These are phyloP conservation scores for Craniophora ligustri DNA, from an alignment of 2,888 invertebrate genomes.

Conservation along the genomic window DNA sequence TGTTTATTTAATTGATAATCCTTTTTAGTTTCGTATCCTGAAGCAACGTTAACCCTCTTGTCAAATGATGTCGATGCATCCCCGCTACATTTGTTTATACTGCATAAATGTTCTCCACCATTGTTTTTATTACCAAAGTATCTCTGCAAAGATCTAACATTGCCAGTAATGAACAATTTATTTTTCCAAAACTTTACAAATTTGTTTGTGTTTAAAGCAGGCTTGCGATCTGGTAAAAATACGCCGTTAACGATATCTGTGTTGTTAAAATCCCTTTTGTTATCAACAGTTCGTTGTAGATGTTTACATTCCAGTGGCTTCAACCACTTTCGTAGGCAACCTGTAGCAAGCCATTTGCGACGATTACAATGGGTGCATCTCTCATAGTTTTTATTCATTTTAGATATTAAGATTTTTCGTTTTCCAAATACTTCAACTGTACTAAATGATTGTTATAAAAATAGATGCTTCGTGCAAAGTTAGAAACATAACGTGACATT, in stretches of 20 bases:
- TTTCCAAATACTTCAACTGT: slow-evolving; percentile 20
- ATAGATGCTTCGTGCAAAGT: slow-evolving; percentile 27
- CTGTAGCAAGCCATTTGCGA: slow-evolving; percentile 83
- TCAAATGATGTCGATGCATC: slow-evolving; percentile 75
- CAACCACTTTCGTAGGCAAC: slow-evolving; percentile 85
- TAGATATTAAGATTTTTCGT: slow-evolving; percentile 41
- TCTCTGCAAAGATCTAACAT: slow-evolving; percentile 81
- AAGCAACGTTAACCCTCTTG: slow-evolving; percentile 60
- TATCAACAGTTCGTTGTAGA: slow-evolving; percentile 81
- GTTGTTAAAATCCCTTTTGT: slow-evolving; percentile 79
- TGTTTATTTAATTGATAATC: slow-evolving; percentile 71
- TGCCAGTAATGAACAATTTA: slow-evolving; percentile 81
- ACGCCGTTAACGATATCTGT: slow-evolving; percentile 81
- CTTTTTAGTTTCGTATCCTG: slow-evolving; percentile 69
- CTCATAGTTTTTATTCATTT: slow-evolving; percentile 85
- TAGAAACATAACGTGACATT: slow-evolving; percentile 49
- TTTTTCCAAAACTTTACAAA: slow-evolving; percentile 86
- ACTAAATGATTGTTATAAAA: slow-evolving; percentile 30
- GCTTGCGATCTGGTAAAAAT: slow-evolving; percentile 78
- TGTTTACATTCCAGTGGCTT: slow-evolving; percentile 87
- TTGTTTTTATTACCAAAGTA: slow-evolving; percentile 79
- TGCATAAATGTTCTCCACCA: slow-evolving; percentile 74
- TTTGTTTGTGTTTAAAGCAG: slow-evolving; percentile 77
- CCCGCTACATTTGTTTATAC: slow-evolving; percentile 64
- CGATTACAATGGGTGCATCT: slow-evolving; percentile 83